These are phyloP conservation scores for Staurois parvus DNA, from an alignment of 2,797 vertebrate genomes.

Conservation along the genomic window DNA sequence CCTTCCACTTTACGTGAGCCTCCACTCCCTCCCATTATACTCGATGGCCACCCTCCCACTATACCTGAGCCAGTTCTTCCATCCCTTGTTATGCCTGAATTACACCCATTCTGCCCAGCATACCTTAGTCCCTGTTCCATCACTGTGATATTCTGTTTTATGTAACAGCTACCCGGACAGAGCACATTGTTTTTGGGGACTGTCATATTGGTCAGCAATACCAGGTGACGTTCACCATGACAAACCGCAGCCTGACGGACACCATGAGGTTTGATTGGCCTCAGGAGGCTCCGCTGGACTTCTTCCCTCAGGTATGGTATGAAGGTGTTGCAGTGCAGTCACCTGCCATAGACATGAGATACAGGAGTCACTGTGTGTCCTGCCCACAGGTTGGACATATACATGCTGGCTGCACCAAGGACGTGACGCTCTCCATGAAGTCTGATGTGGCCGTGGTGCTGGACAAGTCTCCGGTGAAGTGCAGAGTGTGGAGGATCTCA, in stretches of 20 bases:
- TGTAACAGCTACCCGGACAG: constrained; percentile 71
- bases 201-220: constrained; percentile 77
- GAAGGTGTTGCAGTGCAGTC: not conserved
- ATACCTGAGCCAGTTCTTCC: too few species aligned
- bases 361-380: not conserved
- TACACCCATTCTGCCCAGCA: too few species aligned
- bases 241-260: constrained; percentile 80
- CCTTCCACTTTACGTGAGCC: too few species aligned
- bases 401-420: constrained; percentile 86
- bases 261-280: constrained; percentile 88
- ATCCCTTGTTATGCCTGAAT: too few species aligned
- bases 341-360: not conserved
- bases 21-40: too few species aligned
- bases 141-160: not conserved
- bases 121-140: too few species aligned
- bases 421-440: constrained; percentile 80
- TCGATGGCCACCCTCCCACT: too few species aligned
- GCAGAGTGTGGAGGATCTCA: constrained; percentile 78
- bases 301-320: constrained; percentile 84
- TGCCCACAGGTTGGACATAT: constrained; percentile 84
- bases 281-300: constrained; percentile 68
- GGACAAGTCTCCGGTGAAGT: constrained; percentile 74
- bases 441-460: constrained; percentile 75
- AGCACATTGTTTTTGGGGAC: constrained; percentile 84
- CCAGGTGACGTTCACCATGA: constrained; percentile 82